A percentile compares a stretch with the other conserved stretches of the same genome.
phyloP scores from a whole-genome alignment of 1,140 invertebrate species.

The Papilio aristodemus region DNA sequence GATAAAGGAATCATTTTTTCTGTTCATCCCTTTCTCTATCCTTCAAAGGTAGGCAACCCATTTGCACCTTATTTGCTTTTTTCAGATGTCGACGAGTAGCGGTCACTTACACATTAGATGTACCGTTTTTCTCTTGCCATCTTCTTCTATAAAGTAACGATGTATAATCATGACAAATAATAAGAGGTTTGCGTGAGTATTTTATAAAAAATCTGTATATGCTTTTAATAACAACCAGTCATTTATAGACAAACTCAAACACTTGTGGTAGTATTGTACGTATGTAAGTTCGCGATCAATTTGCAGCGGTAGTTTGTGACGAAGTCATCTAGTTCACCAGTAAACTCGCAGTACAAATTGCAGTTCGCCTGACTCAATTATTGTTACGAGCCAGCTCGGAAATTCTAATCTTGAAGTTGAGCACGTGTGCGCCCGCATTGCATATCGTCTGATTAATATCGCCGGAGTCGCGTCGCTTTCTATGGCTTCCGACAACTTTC shows the following conservation, averaged over 20 bases:
- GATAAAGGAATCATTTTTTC: no score
- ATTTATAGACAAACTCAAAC: not conserved
- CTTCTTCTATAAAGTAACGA: no score
- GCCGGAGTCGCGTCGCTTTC: slow-evolving; percentile 45
- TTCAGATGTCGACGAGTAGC: no score
- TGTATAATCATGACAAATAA: no score
- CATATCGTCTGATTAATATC: slow-evolving; percentile 75
- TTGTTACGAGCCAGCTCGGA: slow-evolving; percentile 56
- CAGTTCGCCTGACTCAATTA: slow-evolving; percentile 65
- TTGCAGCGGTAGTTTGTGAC: slow-evolving; percentile 3
- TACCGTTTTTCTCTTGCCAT: no score
- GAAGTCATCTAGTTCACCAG: slow-evolving; percentile 32
- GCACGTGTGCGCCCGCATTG: slow-evolving; percentile 60
- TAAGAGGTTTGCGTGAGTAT: not conserved
- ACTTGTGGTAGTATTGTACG: not conserved
- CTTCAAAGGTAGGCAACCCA: no score
- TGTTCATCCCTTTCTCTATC: no score
- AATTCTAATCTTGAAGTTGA: slow-evolving; percentile 75
- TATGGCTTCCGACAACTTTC: slow-evolving; percentile 64
- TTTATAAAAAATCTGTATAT: not conserved
- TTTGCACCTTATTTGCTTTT: no score
- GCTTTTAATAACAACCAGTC: not conserved
- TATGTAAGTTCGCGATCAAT: slow-evolving; percentile 4
- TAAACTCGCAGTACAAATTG: slow-evolving; percentile 45
- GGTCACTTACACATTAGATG: no score